Base-by-base conservation (phyloP, 1,140 invertebrate genomes). In the Caenorhabditis remanei region DNA sequence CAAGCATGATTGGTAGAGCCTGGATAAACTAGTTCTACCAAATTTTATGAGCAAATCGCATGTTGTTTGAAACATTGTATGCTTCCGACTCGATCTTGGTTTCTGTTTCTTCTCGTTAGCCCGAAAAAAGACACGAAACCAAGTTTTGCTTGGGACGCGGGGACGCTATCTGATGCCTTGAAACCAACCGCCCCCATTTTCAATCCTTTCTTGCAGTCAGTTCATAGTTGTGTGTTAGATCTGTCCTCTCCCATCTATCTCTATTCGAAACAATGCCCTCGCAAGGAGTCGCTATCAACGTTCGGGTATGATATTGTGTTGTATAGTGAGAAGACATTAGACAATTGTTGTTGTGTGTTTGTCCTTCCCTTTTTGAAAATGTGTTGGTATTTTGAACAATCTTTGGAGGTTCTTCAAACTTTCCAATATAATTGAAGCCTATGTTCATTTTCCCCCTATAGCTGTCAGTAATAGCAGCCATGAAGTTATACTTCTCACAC, bases 261-360 rank as follows among this genome's bases (percentile, higher is more conserved):
- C 65, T 71, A 43, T 71, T 50, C 13, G 13, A 32, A 79, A 79
- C 46, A 50, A 79, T 79, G 71, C 53, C 71, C n/a, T 41, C 71
- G 71, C 71, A 48, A 79, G 71, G 71, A 79, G 71, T 79, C 71
- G 71, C 71, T 79, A 79, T 79, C 71, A 79, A 79, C 21, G 46
- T 79, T 79, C 71, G 71, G 71, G 71, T 79, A 79, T 79, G 71
- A 79, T 79, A 79, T 79, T 24, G 65, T 43, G 65, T 71, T 53
- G 46, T 79, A 79, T 79, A 79, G 71, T 79, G 71, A 53, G 6
- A 53, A 53, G 41, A 71, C 19, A 50, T 79, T 79, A 79, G 40
- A 50, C 4, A 46, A 16, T 19, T 71, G 65, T 43, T 71, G 61
- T 71, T 43, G 56, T 71, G 41, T 46, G 19, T 46, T n/a, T 46